Evolutionary conservation across 1,140 invertebrate species (phyloP), one percentile per base, ranked within the genome.

Genomic region (Drosophila sproati): DNA sequence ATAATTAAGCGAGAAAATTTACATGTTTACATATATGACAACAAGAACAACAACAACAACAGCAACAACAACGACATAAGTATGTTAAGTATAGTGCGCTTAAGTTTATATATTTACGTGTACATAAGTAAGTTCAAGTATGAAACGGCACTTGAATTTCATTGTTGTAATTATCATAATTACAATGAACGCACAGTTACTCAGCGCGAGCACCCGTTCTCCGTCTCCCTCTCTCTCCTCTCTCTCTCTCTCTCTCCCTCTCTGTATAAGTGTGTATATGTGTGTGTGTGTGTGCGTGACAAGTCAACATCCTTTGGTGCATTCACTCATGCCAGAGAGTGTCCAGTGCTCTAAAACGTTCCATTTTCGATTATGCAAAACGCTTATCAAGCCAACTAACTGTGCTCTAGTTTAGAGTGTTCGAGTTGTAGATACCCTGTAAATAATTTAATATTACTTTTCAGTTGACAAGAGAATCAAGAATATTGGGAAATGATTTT

Each of bases 311-410:
- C 77, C 83, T 88, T 73, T 78, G 74, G 85, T 75, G 77, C 78
- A 89, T 88, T 88, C 80, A 83, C 80, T 60, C 57, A 69, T 64
- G 73, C 54, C 47, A 48, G 52, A 62, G 63, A 32, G 52, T 43
- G 39, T 47, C n/a, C 55, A 74, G 69, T 28, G 59, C 80, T 71
- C 77, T 88, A 83, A 87, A 87, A 80, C 82, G 83, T 77, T 88
- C 83, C 83, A 87, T 87, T 87, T 87, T 83, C 80, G 68, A 59
- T 80, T 77, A 87, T 80, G 83, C 83, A 83, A 88, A 88, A 88
- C 83, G 70, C 66, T 87, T 87, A 88, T 87, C 80, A 77, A 57
- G 56, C 72, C 79, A 88, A 80, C 80, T 82, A 88, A 82, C 73
- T 83, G 66, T 43, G 39, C 4, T 8, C 10, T 10, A 41, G 39